Base-by-base conservation (phyloP, 1,140 invertebrate species). In the Ectropis grisescens region DNA sequence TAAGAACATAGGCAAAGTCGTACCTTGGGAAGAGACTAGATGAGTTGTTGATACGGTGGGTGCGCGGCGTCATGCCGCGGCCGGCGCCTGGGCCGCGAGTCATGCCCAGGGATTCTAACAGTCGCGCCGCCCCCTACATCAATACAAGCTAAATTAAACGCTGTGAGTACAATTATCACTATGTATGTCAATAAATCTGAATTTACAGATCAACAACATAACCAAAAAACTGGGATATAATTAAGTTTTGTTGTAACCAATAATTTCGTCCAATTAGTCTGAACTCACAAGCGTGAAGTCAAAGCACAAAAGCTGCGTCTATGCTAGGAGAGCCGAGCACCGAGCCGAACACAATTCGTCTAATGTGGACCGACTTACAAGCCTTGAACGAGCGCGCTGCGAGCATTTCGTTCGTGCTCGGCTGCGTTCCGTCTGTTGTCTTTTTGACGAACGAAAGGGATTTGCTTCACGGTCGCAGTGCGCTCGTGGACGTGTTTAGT, bases 21-120 rank as follows among this genome's bases (percentile, higher is more conserved):
- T 47, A 82, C 79, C 74, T 79, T 0, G 76, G 79, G 55, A 82
- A 79, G 6, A 83, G 54, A 27, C 80, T 68, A 11, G 66, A 60
- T 13, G 71, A 58, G 35, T 75, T 55, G 46, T 80, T 82, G 40
- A 64, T 61, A 5, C 69, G 56, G 3, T 49, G 22, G 13, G 44
- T 45, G 1, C 66, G 58, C 14, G 48, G 47, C 3, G 44, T 49
- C 24, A 35, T 45, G 22, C 62, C 65, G 13, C 62, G 59, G 1
- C 55, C 59, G 4, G 50, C 58, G 31, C 57, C 37, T 14, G 38
- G 11, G 26, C 53, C 49, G 15, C 66, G 58, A 82, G 60, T 91
- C 80, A 66, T 93, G 82, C 55, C 93, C 79, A 32, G 92, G 87
- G 79, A 95, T 89, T 30, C 93, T 90, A 41, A 90, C 89, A 84